A percentile compares a stretch with the other conserved stretches of the same genome.
phyloP scores from a whole-genome alignment of 2,797 vertebrate genomes.

The Fundulus diaphanus region DNA sequence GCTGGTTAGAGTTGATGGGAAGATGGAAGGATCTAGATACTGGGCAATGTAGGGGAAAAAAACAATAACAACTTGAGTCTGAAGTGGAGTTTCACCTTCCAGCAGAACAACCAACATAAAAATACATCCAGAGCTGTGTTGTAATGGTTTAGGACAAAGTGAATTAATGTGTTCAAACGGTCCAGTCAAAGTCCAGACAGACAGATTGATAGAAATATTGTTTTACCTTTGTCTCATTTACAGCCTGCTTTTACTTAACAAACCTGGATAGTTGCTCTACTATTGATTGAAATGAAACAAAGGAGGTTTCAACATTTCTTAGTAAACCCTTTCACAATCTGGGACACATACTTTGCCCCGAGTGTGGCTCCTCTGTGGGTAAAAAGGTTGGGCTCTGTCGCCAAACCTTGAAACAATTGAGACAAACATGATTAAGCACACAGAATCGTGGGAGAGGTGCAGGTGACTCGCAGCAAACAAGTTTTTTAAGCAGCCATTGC shows the following conservation, averaged over 20 bases:
- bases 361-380: constrained; percentile 15
- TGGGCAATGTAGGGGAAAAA: no score
- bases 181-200: neutral
- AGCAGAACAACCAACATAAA: no score
- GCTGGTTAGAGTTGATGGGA: neutral
- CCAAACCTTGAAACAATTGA: constrained; percentile 61
- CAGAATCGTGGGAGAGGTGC: constrained; percentile 64
- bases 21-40: neutral
- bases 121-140: no score
- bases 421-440: constrained; percentile 47
- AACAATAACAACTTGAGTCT: no score
- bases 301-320: neutral
- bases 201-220: no score
- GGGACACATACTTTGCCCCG: neutral
- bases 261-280: neutral
- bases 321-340: constrained; percentile 1
- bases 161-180: no score
- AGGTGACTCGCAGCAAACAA: constrained; percentile 73
- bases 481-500: constrained; percentile 40
- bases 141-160: no score
- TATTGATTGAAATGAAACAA: neutral
- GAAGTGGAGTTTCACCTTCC: no score
- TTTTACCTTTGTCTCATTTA: neutral
- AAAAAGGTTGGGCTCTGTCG: constrained; percentile 48
- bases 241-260: neutral